Base-by-base conservation (phyloP, 37 sponge, comb jelly and placozoan species). In the Petrosia ficiformis region DNA sequence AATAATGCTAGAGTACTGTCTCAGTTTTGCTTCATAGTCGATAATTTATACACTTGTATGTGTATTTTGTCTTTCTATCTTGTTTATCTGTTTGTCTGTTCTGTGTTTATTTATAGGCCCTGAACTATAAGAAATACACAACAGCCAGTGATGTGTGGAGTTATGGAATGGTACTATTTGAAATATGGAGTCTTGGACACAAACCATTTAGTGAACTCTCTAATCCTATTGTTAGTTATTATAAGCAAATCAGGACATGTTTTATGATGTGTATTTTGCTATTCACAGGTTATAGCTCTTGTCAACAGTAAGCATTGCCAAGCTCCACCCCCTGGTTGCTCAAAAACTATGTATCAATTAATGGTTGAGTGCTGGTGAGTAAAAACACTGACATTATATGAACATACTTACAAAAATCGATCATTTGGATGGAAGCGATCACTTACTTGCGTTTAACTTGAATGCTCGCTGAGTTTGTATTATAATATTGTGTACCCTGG, bases 341-440 rank as follows among this genome's bases (percentile, higher is more conserved):
- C 88, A 29, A 81, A 68, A 68, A 65, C 73, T 44, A 73, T 87
- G 30, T 87, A 87, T 72, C 64, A 81, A 39, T 72, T 87, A 57
- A 87, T 87, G 88, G 82, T 87, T 24, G 74, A 87, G 32, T 82
- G 82, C 74, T 87, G 88, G 88, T 87, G 54, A 58, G 87, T 57
- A 4, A 36, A 61, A 22, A 11, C 5, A 61, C 14, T 19, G 54
- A 19, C n/a, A 48, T 8, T 48, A 14, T 8, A 14, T 48, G 54
- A 48, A 14, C 8, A 48, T 48, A 48, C 14, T 48, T 48, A 8
- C 14, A 48, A 48, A 48, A 48, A 19, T 48, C 14, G 54, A 48
- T 8, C 54, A 48, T 48, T 8, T 48, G 54, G 54, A 19, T 48
- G 14, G 54, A 48, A 8, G 14, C 54, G 54, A n/a, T n/a, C n/a